A percentile compares a stretch with the other conserved stretches of the same genome.
Conservation (phyloP, 2,888 invertebrate species). For the Thecophora atra region DNA sequence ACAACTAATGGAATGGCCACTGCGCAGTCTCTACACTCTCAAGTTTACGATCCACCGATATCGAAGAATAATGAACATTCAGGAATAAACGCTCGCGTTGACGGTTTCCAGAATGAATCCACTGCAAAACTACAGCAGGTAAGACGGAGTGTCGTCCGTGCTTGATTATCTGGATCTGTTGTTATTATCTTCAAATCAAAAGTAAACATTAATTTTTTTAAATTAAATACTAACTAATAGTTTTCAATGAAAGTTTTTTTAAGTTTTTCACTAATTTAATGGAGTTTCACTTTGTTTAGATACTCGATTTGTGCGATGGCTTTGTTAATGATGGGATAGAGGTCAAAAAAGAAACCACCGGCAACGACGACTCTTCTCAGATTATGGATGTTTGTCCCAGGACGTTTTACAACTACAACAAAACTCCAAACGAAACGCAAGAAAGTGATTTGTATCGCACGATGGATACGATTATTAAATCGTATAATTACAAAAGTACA, state of each 20-base stretch:
- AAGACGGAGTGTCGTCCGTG: conserved; percentile 30
- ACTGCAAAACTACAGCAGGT: conserved; percentile 53
- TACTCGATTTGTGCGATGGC: conserved; percentile 49
- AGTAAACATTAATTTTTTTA: too few species aligned
- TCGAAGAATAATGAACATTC: conserved; percentile 55
- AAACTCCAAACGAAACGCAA: conserved; percentile 43
- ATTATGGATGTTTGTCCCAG: conserved; percentile 42
- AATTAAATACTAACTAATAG: too few species aligned
- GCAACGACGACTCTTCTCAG: conserved; percentile 22
- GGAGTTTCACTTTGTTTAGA: conserved; percentile 41
- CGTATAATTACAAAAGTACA: conserved; percentile 58
- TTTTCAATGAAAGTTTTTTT: background rate
- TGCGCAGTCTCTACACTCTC: conserved; percentile 38
- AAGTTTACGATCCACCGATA: conserved; percentile 55
- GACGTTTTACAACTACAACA: conserved; percentile 51
- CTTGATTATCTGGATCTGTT: too few species aligned
- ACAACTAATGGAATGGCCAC: conserved; percentile 21
- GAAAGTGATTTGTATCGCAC: conserved; percentile 55
- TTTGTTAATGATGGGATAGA: conserved; percentile 38
- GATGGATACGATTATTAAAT: conserved; percentile 60
- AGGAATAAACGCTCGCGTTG: conserved; percentile 50
- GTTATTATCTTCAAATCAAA: too few species aligned
- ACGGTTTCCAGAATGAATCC: conserved; percentile 53
- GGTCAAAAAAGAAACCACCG: conserved; percentile 40
- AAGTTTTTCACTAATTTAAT: background rate